Percentiles rank a stretch among this genome's conserved stretches.
These are phyloP conservation scores for Aphrocallistes beatrix DNA, from an alignment of 37 sponge, comb jelly and placozoan species.

Conservation along the genomic window DNA sequence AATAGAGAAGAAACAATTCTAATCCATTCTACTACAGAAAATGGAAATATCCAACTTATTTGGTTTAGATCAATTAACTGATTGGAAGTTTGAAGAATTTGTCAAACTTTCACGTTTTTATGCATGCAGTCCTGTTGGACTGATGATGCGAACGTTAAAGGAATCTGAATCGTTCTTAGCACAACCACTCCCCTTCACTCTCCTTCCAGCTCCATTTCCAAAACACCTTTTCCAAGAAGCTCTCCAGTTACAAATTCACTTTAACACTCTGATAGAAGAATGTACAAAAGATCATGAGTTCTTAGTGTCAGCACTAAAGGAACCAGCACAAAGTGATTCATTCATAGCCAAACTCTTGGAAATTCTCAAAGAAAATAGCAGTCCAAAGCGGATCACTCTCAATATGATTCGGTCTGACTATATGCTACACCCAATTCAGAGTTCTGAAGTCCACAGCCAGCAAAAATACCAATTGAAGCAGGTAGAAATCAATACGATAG, in stretches of 20 bases:
- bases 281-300: constrained; percentile 36
- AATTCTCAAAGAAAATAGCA: background rate
- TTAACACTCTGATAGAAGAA: constrained; percentile 32
- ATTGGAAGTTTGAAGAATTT: background rate
- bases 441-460: background rate
- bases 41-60: background rate
- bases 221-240: constrained; percentile 29
- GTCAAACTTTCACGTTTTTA: background rate
- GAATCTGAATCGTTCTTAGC: background rate
- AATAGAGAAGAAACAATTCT: no score
- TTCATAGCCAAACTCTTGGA: background rate
- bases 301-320: background rate
- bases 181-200: constrained; percentile 16
- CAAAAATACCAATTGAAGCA: background rate
- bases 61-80: background rate
- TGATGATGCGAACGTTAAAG: background rate
- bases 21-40: no score
- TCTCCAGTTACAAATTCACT: constrained; percentile 18
- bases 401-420: background rate
- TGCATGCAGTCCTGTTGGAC: background rate
- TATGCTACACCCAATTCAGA: background rate
- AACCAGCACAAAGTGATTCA: background rate
- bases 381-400: background rate
- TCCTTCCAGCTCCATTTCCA: constrained; percentile 36
- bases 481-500: background rate